These are phyloP conservation scores for Rotaria magnacalcarata DNA, from an alignment of 2,888 invertebrate species.

Conservation along the genomic window DNA sequence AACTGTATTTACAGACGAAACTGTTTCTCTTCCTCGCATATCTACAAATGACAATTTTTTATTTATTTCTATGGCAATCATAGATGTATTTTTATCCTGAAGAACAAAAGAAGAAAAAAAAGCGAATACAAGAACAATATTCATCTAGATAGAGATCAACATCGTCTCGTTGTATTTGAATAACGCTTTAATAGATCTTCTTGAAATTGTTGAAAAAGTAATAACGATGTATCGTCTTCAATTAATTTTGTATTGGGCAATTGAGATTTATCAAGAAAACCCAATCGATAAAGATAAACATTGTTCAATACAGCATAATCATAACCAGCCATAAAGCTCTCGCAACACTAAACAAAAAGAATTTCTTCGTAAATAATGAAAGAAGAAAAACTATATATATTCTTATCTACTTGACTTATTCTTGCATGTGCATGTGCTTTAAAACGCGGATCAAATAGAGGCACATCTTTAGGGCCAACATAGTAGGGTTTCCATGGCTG, in stretches of 20 bases:
- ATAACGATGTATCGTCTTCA: slow-evolving; percentile 26
- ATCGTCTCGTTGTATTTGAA: not conserved
- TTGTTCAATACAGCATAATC: slow-evolving; percentile 30
- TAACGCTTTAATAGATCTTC: not conserved
- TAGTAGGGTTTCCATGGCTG: slow-evolving; percentile 15
- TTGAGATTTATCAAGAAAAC: slow-evolving; percentile 19
- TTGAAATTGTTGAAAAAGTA: slow-evolving; percentile 7
- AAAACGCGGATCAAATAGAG: not conserved
- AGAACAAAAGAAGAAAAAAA: not conserved
- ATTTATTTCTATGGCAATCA: not conserved
- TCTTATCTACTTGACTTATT: slow-evolving; percentile 1
- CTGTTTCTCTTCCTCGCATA: not conserved
- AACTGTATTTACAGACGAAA: not conserved
- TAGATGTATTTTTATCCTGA: not conserved
- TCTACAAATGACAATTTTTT: not conserved
- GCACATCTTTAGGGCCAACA: not conserved
- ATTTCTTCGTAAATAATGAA: too few species aligned
- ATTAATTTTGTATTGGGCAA: not conserved
- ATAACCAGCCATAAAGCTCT: slow-evolving; percentile 18
- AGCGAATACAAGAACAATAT: not conserved
- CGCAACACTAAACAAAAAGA: not conserved
- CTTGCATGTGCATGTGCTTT: slow-evolving; percentile 21
- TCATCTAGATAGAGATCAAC: not conserved
- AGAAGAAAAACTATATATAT: not conserved
- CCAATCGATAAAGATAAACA: slow-evolving; percentile 3